These are phyloP conservation scores for Spinibarbus caldwelli DNA, from an alignment of 2,797 vertebrate species.

Conservation along the genomic window DNA sequence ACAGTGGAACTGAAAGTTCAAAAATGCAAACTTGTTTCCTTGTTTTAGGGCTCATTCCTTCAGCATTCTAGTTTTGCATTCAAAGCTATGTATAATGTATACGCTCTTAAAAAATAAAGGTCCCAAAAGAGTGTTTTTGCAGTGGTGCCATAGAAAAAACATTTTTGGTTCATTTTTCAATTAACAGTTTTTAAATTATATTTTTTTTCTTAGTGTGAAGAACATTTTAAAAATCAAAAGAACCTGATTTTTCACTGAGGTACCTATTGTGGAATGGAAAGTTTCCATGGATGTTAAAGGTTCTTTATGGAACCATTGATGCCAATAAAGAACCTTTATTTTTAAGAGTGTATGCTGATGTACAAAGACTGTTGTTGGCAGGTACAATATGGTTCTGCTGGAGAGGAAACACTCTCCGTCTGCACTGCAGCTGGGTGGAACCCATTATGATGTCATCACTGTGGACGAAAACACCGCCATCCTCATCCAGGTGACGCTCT, in stretches of 20 bases:
- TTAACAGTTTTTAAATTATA: neutral
- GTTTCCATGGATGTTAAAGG: neutral
- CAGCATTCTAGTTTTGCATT: neutral
- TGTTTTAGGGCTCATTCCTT: neutral
- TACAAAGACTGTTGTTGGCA: constrained; percentile 60
- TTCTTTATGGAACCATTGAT: neutral
- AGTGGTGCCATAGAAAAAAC: too few species aligned
- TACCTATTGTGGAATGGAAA: neutral
- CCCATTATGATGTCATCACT: constrained; percentile 85
- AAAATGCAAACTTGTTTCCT: neutral
- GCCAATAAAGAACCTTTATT: neutral
- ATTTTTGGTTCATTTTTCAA: too few species aligned
- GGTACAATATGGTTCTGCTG: constrained; percentile 86
- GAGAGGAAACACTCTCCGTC: constrained; percentile 82
- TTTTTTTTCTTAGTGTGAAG: neutral
- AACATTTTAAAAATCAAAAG: neutral
- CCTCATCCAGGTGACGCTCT: constrained; percentile 84
- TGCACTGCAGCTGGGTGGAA: constrained; percentile 82
- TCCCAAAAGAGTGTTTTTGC: too few species aligned
- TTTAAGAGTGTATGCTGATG: neutral
- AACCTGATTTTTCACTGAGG: too few species aligned
- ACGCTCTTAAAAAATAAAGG: too few species aligned
- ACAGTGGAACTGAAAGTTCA: neutral
- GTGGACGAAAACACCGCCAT: constrained; percentile 87
- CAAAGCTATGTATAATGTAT: neutral